Evolutionary conservation across 2,113 vertebrate genomes (phyloP).

Genomic region (Piliocolobus tephrosceles): DNA sequence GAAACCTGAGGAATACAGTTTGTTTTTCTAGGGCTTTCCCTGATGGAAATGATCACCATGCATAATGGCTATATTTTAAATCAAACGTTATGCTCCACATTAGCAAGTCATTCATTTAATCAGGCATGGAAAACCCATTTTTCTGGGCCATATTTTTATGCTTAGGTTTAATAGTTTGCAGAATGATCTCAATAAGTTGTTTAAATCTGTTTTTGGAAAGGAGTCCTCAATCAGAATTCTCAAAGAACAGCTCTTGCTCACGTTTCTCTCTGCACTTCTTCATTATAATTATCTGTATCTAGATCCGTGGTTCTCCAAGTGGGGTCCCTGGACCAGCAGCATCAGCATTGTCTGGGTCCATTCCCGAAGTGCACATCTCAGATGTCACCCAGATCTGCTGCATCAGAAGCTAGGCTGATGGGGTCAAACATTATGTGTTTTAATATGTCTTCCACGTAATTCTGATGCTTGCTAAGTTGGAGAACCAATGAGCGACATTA

Average conservation of each 20-base stretch:
- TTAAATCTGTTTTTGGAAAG: background rate
- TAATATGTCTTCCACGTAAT: background rate
- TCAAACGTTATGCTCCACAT: background rate
- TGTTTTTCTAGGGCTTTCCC: background rate
- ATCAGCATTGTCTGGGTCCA: background rate
- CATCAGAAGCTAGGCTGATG: background rate
- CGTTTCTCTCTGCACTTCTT: background rate
- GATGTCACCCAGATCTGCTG: background rate
- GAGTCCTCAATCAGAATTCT: background rate
- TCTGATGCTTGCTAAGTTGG: background rate
- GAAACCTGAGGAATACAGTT: background rate
- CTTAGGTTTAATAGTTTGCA: slow-evolving; percentile 16
- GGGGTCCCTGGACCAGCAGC: background rate
- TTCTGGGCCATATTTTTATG: background rate
- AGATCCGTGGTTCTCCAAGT: background rate
- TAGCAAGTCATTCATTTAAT: background rate
- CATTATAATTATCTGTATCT: background rate
- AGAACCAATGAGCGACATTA: background rate
- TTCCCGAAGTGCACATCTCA: background rate
- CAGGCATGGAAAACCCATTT: background rate
- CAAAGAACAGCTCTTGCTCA: background rate
- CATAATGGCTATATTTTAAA: slow-evolving; percentile 9
- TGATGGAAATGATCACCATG: background rate
- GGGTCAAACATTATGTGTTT: background rate
- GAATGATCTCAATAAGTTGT: background rate